Base-by-base conservation (phyloP, 2,888 invertebrate genomes). In the Chalcosyrphus nemorum region DNA sequence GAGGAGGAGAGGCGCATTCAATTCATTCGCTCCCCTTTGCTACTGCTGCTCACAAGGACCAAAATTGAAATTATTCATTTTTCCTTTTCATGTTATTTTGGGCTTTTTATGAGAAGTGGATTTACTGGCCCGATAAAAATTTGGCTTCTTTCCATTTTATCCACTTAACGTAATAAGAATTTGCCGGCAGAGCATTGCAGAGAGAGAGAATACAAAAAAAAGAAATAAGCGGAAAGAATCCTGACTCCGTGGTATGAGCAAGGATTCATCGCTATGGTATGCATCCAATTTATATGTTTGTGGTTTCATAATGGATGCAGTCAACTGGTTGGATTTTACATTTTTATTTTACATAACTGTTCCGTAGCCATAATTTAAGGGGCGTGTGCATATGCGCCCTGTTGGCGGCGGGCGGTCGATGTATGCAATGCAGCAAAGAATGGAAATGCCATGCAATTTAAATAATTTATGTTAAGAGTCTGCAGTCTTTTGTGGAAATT, bases 91-190 rank as follows among this genome's bases (percentile, higher is more conserved):
- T 72, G 61, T 72, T 77, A 72, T 72, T 63, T 84, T 84, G 68
- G 78, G 78, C 78, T 84, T 84, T 84, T 78, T 68, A 84, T 56
- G 78, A 74, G 82, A 82, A 81, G 76, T 76, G 86, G 77, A 86
- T 87, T 88, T 88, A 87, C 86, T 86, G 87, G 86, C 84, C 85
- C 88, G 75, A 88, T 88, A 87, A 88, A 87, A 87, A 86, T 87
- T 88, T 88, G 88, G 88, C 88, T 88, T 88, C 88, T 87, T 88
- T 89, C 87, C 88, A 88, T 88, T 87, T 88, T 87, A 88, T 88
- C 87, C 88, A 88, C 88, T 89, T 89, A 88, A 88, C 86, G 87
- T 89, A 89, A 88, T 89, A 88, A 88, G 88, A 88, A 88, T 88
- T 88, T 87, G 86, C 47, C 75, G 63, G 50, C 68, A 74, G 61